Evolutionary conservation across 2,797 vertebrate genomes (phyloP).

Genomic region (Paramormyrops hopkinsi): DNA sequence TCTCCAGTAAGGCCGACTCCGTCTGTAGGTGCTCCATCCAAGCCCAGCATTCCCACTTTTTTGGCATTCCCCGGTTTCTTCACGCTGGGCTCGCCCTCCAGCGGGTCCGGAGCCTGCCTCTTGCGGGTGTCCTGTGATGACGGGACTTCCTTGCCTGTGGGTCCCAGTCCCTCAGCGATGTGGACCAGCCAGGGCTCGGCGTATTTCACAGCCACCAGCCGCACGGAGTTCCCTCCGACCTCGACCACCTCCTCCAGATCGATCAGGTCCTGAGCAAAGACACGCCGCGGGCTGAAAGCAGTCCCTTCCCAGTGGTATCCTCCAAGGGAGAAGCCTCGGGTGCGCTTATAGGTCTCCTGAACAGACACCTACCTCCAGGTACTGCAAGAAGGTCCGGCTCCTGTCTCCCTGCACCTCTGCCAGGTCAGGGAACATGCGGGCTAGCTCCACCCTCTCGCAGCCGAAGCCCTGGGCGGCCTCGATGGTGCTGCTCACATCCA

Average conservation of each 20-base stretch:
- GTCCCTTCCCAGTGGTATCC: background rate
- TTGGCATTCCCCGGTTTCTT: slow-evolving; percentile 36
- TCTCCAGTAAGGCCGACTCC: background rate
- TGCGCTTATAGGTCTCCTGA: background rate
- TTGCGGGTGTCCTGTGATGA: background rate
- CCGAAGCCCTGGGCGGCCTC: slow-evolving; percentile 62
- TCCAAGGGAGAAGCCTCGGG: background rate
- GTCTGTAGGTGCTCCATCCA: background rate
- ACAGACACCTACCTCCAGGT: slow-evolving; percentile 63
- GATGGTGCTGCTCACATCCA: slow-evolving; percentile 59
- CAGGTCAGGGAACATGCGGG: slow-evolving; percentile 49
- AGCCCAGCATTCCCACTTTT: background rate
- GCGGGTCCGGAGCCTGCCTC: slow-evolving; percentile 36
- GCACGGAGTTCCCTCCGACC: slow-evolving; percentile 64
- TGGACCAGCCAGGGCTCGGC: slow-evolving; percentile 79
- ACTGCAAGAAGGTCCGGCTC: slow-evolving; percentile 64
- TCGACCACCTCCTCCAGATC: slow-evolving; percentile 67
- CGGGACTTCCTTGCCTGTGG: background rate
- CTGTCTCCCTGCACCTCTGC: slow-evolving; percentile 44
- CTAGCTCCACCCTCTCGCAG: slow-evolving; percentile 56
- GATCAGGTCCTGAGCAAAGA: slow-evolving; percentile 68
- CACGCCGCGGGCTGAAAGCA: background rate
- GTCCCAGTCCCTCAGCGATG: slow-evolving; percentile 14
- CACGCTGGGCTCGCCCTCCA: slow-evolving; percentile 23
- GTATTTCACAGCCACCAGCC: slow-evolving; percentile 67